Conservation (phyloP, 2,888 invertebrate species). For the Muschampia plurimacula region DNA sequence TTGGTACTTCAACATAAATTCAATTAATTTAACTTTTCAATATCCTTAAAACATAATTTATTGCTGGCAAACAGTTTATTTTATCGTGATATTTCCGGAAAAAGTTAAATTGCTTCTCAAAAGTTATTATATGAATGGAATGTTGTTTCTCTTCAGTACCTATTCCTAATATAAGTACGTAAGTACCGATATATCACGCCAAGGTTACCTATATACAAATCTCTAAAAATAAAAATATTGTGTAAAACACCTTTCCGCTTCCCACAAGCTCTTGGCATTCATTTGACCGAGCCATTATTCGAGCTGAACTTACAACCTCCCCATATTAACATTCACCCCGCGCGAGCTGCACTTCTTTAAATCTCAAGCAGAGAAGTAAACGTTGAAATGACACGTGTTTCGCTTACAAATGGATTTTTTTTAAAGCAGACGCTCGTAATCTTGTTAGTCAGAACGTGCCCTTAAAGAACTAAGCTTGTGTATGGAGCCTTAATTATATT, state of each 20-base stretch:
- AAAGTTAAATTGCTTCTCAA: too few relatives aligned
- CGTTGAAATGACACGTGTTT: conserved; percentile 49
- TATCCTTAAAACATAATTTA: too few relatives aligned
- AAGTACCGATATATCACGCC: too few relatives aligned
- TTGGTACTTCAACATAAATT: too few relatives aligned
- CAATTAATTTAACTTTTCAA: too few relatives aligned
- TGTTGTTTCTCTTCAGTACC: too few relatives aligned
- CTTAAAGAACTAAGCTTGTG: conserved; percentile 40
- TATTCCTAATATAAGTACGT: too few relatives aligned
- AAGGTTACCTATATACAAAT: background rate
- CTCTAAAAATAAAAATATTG: background rate
- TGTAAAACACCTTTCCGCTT: background rate
- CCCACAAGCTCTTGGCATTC: background rate
- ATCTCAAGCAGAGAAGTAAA: conserved; percentile 52
- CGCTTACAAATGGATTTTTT: conserved; percentile 44
- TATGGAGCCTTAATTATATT: conserved; percentile 25
- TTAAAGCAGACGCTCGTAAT: conserved; percentile 43
- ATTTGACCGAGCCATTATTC: background rate
- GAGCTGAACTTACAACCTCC: conserved; percentile 14
- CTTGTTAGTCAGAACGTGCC: conserved; percentile 42
- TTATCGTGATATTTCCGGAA: too few relatives aligned
- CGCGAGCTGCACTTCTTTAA: conserved; percentile 58
- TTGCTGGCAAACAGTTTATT: too few relatives aligned
- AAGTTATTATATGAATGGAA: too few relatives aligned
- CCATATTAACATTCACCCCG: conserved; percentile 54